phyloP scores from a whole-genome alignment of 1,140 invertebrate genomes.

The Nebria ingens region DNA sequence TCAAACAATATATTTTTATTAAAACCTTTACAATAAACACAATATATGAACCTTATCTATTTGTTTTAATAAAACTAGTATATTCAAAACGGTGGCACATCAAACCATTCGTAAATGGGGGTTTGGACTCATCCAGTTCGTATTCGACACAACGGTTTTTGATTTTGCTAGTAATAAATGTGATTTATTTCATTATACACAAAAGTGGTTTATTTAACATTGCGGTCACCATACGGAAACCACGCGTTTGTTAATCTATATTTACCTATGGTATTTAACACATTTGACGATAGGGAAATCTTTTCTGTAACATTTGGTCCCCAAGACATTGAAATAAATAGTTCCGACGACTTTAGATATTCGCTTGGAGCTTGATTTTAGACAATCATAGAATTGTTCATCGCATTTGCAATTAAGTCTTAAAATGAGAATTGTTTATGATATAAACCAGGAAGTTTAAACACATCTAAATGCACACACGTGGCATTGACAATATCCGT shows the following conservation, averaged over 20 bases:
- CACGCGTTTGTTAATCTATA: too few relatives aligned
- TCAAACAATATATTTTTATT: not conserved
- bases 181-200: too few relatives aligned
- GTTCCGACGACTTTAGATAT: conserved; percentile 46
- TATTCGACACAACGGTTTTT: conserved; percentile 37
- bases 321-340: conserved; percentile 54
- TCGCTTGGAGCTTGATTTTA: conserved; percentile 39
- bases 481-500: too few relatives aligned
- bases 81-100: conserved; percentile 31
- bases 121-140: conserved; percentile 34
- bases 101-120: conserved; percentile 42
- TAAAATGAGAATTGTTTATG: too few relatives aligned
- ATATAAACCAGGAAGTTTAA: too few relatives aligned
- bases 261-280: conserved; percentile 28
- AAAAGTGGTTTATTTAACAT: too few relatives aligned
- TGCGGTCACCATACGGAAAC: too few relatives aligned
- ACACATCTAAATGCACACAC: too few relatives aligned
- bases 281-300: conserved; percentile 54
- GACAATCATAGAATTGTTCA: conserved; percentile 52
- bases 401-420: conserved; percentile 59
- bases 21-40: too few relatives aligned
- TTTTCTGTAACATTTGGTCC: conserved; percentile 53
- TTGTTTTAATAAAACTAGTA: not conserved
- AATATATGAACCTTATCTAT: too few relatives aligned
- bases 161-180: not conserved